Evolutionary conservation across 2,113 vertebrate species (phyloP), one percentile per base, ranked within the genome.

Genomic region (Charadrius vociferus): DNA sequence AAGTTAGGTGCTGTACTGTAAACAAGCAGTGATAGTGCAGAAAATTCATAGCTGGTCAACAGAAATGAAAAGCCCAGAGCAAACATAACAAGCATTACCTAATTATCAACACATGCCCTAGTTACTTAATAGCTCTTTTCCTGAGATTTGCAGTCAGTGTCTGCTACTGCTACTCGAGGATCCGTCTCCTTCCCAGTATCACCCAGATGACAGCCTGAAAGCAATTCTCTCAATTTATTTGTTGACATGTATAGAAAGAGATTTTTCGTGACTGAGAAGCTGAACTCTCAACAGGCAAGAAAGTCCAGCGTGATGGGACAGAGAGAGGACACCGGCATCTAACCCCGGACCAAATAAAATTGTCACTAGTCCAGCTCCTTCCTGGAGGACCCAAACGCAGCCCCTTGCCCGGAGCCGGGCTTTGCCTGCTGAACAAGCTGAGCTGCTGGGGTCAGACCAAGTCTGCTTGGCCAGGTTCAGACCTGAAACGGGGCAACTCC

Each of bases 31-130:
- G 78, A 90, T 74, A 90, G 84, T 14, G 37, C 83, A 63, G 81
- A 88, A 94, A 91, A 94, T 90, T 90, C 96, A 89, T 93, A 8
- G 36, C 75, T 67, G 55, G 83, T 82, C 94, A 91, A 78, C 74
- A 94, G 75, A 75, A 97, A 86, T 59, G 29, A 83, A 95, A 92
- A 96, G 78, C 91, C 89, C 95, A 87, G 65, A 90, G 91, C 90
- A 94, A 91, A 94, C 81, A 68, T 81, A 91, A 95, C 20, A 9
- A 95, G 82, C 1, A 1, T 90, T 86, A 91, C 90, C 83, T 90
- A 92, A 97, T 95, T 94, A 95, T 83, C 83, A 70, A 70, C 78
- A 78, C 85, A 65, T 47, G 82, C 81, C 81, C 91, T 74, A 39
- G 73, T 65, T 93, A 39, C 79, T 93, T 53, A 86, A 89, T 63